A percentile compares a stretch with the other conserved stretches of the same genome.
These are phyloP conservation scores for Drosophila seclusa DNA, from an alignment of 2,888 invertebrate genomes.

Conservation along the genomic window DNA sequence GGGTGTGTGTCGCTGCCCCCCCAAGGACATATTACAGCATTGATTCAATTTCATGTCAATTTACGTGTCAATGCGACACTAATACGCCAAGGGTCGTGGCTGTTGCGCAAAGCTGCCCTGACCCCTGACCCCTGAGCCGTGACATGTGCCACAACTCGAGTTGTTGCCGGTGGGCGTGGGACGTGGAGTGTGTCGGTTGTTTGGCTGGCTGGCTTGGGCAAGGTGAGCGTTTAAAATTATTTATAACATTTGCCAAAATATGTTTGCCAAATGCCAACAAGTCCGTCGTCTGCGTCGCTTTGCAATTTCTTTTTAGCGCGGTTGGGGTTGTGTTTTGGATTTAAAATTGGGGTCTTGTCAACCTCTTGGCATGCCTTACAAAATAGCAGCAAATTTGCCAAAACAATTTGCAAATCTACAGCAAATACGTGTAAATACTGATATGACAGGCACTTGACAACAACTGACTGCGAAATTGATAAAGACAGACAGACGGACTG, in stretches of 20 bases:
- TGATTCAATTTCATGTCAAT: slow-evolving; percentile 86
- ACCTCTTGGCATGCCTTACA: slow-evolving; percentile 61
- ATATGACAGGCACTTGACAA: slow-evolving; percentile 79
- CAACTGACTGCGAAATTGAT: slow-evolving; percentile 50
- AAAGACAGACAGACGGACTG: slow-evolving; percentile 26
- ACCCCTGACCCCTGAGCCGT: slow-evolving; percentile 45
- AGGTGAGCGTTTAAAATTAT: slow-evolving; percentile 81
- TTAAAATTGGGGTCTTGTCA: slow-evolving; percentile 48
- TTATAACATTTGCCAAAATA: slow-evolving; percentile 79
- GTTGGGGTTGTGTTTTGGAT: slow-evolving; percentile 7
- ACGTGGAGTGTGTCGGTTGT: not conserved
- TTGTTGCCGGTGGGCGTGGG: not conserved
- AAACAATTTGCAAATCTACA: slow-evolving; percentile 82
- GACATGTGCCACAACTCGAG: slow-evolving; percentile 28
- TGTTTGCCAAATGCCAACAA: slow-evolving; percentile 69
- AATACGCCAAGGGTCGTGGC: slow-evolving; percentile 77
- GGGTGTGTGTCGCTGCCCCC: slow-evolving; percentile 68
- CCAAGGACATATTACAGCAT: slow-evolving; percentile 85
- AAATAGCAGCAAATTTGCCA: slow-evolving; percentile 81
- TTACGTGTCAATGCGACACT: slow-evolving; percentile 85
- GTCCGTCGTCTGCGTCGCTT: slow-evolving; percentile 41
- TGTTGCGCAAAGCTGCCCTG: slow-evolving; percentile 45
- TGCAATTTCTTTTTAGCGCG: slow-evolving; percentile 58
- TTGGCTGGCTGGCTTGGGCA: slow-evolving; percentile 10
- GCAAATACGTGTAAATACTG: slow-evolving; percentile 79